Conservation (phyloP, 2,797 vertebrate genomes). For the Pangasius krempfi region DNA sequence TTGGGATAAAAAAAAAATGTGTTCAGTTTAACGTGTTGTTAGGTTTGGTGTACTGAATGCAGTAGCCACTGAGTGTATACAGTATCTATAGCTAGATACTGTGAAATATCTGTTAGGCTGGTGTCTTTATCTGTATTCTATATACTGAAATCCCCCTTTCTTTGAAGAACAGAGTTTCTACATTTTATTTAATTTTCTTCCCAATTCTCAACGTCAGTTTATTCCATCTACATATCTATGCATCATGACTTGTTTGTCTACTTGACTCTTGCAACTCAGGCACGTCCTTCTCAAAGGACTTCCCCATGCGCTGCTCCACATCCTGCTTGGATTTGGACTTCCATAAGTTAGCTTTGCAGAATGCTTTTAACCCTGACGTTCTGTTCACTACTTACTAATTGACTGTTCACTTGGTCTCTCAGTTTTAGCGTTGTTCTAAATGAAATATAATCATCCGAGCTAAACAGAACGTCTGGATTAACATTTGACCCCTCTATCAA, state of each 20-base stretch:
- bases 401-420: neutral
- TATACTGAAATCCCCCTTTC: neutral
- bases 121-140: neutral
- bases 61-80: neutral
- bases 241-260: slow-evolving; percentile 22
- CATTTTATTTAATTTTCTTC: neutral
- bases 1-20: neutral
- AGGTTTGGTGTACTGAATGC: neutral
- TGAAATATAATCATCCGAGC: neutral
- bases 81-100: neutral
- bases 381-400: neutral
- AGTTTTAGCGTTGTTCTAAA: neutral
- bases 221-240: slow-evolving; percentile 16
- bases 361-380: neutral
- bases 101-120: neutral
- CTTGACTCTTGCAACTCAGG: slow-evolving; percentile 10
- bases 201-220: neutral
- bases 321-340: neutral
- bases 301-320: neutral
- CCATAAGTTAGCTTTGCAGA: neutral
- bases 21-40: neutral
- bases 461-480: neutral
- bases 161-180: neutral
- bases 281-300: neutral
- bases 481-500: neutral